Base-by-base conservation (phyloP, 2,888 invertebrate genomes). In the Dryococelus australis region DNA sequence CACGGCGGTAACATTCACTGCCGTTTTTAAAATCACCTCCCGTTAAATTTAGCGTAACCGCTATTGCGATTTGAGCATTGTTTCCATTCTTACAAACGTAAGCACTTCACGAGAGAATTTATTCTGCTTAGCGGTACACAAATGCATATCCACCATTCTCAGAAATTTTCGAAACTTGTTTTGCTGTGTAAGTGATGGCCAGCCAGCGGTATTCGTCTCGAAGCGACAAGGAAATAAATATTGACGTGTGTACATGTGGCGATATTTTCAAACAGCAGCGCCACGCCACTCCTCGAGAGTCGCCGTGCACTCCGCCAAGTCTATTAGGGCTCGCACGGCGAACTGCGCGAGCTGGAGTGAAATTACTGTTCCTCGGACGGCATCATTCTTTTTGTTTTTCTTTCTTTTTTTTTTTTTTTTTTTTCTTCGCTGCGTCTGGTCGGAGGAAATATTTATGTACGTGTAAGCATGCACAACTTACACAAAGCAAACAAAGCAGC, bases 401-500 rank as follows among this genome's bases (percentile, higher is more conserved):
- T 6, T 47, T 65, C 0, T 24, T 16, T 24, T 16, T 6, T 6
- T 47, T 65, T 8, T 24, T 16, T 24, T 16, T 6, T 6, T 47
- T 65, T 8, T 24, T 16, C 65, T 16, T 6, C 51, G 20, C 51
- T 12, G 51, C 51, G n/a, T 65, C 13, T n/a, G 20, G 65, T n/a
- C 65, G 65, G 10, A 16, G 65, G 65, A 65, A 65, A n/a, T 65
- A n/a, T 65, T 65, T 65, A 3, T 65, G 65, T 65, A 65, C 10
- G 65, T 65, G 65, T 16, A 65, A 65, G 65, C 65, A 65, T 65
- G 65, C 65, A 65, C 65, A 65, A 65, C 65, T 65, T 65, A 65
- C 65, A 65, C 24, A 65, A 65, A 8, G 65, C 65, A n/a, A 65
- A n/a, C 65, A 65, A 65, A n/a, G 65, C 65, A 65, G 16, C 65